phyloP scores from a whole-genome alignment of 2,113 vertebrate species.

The Pteruthius melanotis region DNA sequence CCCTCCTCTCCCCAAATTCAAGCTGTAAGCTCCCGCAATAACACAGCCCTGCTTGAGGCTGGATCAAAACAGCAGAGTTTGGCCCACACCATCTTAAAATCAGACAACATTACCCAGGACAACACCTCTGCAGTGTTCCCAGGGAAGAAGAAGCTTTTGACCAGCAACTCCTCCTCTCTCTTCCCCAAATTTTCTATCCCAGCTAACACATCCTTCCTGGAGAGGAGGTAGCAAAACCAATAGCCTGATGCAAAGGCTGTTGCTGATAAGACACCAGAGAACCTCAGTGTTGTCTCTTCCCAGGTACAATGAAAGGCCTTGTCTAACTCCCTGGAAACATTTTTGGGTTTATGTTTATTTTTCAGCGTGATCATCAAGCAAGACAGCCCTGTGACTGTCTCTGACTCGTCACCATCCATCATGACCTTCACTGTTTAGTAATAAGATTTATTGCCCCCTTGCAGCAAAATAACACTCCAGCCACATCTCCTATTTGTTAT shows the following conservation, averaged over 20 bases:
- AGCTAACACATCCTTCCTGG: background rate
- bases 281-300: background rate
- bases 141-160: background rate
- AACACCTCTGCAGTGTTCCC: background rate
- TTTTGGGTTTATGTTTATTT: background rate
- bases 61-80: background rate
- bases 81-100: accelerated
- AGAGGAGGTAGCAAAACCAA: background rate
- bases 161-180: background rate
- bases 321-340: background rate
- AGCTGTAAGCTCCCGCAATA: background rate
- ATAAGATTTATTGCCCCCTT: conserved; percentile 42
- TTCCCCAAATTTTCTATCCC: background rate
- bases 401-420: conserved; percentile 36
- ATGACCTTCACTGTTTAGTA: conserved; percentile 7
- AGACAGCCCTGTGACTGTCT: background rate
- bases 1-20: background rate
- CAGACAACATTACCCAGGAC: background rate
- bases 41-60: background rate
- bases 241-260: background rate
- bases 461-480: conserved; percentile 37
- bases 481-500: conserved; percentile 45
- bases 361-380: background rate
- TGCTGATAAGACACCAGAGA: background rate
- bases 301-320: background rate